Conservation (phyloP, 2,113 vertebrate species). For the Siniperca chuatsi region DNA sequence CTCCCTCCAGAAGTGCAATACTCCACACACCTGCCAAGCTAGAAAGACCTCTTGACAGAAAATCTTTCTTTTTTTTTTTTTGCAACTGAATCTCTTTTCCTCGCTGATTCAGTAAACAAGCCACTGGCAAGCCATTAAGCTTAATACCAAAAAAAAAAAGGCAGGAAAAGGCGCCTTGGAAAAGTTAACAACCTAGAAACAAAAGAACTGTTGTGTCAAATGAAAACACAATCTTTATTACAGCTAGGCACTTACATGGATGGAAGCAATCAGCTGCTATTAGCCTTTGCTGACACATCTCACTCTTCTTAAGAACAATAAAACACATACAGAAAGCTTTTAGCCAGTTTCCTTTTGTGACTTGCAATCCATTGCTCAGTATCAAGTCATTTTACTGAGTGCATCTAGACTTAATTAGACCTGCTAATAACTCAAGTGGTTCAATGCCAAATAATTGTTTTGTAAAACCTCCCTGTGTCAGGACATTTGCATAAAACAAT, state of each 20-base stretch:
- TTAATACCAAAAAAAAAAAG: slow-evolving; percentile 39
- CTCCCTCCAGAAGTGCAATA: slow-evolving; percentile 61
- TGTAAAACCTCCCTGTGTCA: slow-evolving; percentile 29
- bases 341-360: slow-evolving; percentile 41
- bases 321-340: slow-evolving; percentile 53
- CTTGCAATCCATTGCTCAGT: slow-evolving; percentile 39
- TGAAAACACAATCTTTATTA: slow-evolving; percentile 62
- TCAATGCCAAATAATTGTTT: slow-evolving; percentile 51
- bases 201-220: slow-evolving; percentile 77
- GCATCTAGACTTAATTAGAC: slow-evolving; percentile 59
- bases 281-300: slow-evolving; percentile 68
- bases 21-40: slow-evolving; percentile 67
- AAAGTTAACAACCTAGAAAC: slow-evolving; percentile 80
- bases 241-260: slow-evolving; percentile 59
- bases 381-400: slow-evolving; percentile 41
- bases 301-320: slow-evolving; percentile 63
- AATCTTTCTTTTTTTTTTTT: slow-evolving; percentile 30
- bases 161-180: slow-evolving; percentile 64
- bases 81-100: slow-evolving; percentile 50
- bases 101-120: slow-evolving; percentile 72
- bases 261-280: slow-evolving; percentile 78
- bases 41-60: slow-evolving; percentile 63
- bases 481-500: slow-evolving; percentile 48
- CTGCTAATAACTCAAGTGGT: slow-evolving; percentile 37
- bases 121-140: slow-evolving; percentile 68